These are phyloP conservation scores for Larimichthys polyactis DNA, from an alignment of 2,113 vertebrate species.

Conservation along the genomic window DNA sequence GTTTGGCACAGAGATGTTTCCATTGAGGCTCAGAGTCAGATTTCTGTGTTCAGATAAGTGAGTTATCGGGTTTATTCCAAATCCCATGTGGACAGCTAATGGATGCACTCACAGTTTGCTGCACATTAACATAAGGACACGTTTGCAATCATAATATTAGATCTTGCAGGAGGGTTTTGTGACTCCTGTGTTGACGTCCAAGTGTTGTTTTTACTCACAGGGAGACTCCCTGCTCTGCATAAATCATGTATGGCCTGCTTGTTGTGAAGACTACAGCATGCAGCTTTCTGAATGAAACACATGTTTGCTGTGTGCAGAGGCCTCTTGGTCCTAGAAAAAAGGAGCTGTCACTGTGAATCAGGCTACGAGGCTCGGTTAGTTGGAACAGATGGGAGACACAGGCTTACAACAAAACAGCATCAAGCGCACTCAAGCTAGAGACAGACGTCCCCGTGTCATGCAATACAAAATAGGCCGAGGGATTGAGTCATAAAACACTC, in stretches of 20 bases:
- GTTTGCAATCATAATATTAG: not conserved
- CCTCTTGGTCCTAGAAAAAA: slow-evolving; percentile 33
- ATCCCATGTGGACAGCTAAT: slow-evolving; percentile 25
- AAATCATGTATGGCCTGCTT: slow-evolving; percentile 52
- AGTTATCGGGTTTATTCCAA: slow-evolving; percentile 32
- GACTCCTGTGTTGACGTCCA: slow-evolving; percentile 10
- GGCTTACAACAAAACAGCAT: slow-evolving; percentile 54
- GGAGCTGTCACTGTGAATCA: slow-evolving; percentile 64
- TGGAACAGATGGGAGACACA: slow-evolving; percentile 67
- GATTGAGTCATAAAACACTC: slow-evolving; percentile 65
- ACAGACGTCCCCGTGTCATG: slow-evolving; percentile 49
- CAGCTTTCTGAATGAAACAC: slow-evolving; percentile 70
- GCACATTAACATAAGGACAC: not conserved
- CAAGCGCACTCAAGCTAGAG: slow-evolving; percentile 30
- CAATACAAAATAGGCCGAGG: slow-evolving; percentile 36
- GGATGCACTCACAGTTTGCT: slow-evolving; percentile 21
- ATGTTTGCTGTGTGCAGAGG: slow-evolving; percentile 45
- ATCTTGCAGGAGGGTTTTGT: not conserved
- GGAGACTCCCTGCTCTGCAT: slow-evolving; percentile 33
- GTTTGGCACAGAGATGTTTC: not conserved
- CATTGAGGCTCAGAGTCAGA: not conserved
- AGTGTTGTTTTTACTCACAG: slow-evolving; percentile 39
- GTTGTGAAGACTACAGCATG: slow-evolving; percentile 38
- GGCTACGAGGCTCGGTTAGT: slow-evolving; percentile 36
- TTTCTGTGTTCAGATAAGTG: slow-evolving; percentile 19